These are phyloP conservation scores for Drosophila neotestacea DNA, from an alignment of 2,888 invertebrate genomes.

Conservation along the genomic window DNA sequence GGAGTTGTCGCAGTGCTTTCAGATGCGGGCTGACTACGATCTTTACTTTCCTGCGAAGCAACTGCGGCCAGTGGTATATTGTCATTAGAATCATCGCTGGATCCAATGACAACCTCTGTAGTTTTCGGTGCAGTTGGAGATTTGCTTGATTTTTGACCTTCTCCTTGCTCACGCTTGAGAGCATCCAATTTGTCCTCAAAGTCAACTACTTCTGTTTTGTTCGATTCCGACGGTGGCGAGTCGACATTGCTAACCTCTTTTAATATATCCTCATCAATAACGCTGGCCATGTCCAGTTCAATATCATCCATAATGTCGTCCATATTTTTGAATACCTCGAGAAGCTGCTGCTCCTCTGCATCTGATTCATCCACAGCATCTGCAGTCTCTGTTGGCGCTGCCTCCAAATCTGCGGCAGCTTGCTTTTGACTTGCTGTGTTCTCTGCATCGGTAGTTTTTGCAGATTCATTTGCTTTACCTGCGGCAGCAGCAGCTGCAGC, in stretches of 20 bases:
- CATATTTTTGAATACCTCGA: conserved; percentile 84
- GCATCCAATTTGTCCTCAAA: conserved; percentile 67
- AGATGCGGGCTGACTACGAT: conserved; percentile 48
- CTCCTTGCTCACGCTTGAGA: conserved; percentile 34
- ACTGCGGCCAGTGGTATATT: conserved; percentile 82
- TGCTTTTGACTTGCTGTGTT: conserved; percentile 40
- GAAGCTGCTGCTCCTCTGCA: conserved; percentile 82
- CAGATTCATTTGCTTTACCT: conserved; percentile 27
- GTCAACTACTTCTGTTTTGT: conserved; percentile 65
- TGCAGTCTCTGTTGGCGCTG: neutral
- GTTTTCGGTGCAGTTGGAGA: conserved; percentile 50
- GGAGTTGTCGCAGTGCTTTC: conserved; percentile 37
- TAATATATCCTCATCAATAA: conserved; percentile 83
- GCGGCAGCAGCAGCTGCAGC: conserved; percentile 14
- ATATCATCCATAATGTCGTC: conserved; percentile 84
- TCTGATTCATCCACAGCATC: conserved; percentile 70
- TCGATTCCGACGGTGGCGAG: conserved; percentile 38
- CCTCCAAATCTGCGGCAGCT: conserved; percentile 12
- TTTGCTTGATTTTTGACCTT: conserved; percentile 24
- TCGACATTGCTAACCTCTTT: conserved; percentile 82
- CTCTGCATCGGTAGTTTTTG: conserved; percentile 22
- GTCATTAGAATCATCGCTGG: conserved; percentile 84
- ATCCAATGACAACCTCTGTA: conserved; percentile 61
- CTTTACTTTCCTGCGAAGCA: conserved; percentile 77
- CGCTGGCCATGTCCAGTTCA: conserved; percentile 82